Conservation (phyloP, 92 coral and sea anemone genomes). For the Meandrina meandrites region DNA sequence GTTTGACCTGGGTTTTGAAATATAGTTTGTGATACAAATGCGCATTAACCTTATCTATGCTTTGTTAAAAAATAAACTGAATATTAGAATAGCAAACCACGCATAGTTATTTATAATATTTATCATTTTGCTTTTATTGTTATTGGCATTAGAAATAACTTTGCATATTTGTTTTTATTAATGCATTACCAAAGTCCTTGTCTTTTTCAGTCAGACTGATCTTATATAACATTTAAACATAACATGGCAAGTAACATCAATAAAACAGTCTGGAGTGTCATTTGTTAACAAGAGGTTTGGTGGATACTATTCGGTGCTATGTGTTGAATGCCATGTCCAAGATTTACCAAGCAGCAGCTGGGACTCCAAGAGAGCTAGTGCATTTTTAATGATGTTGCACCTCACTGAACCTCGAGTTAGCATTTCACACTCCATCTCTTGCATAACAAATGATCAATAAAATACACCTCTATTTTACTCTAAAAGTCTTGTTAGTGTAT, state of each 20-base stretch:
- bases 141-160: not conserved
- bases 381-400: not conserved
- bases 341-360: not conserved
- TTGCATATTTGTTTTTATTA: not conserved
- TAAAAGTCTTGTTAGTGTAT: not conserved
- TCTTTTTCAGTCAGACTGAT: not conserved
- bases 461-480: not conserved
- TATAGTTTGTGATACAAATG: not conserved
- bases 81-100: too few relatives aligned
- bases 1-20: not conserved
- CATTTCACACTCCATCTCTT: not conserved
- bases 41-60: too few relatives aligned
- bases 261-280: not conserved
- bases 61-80: too few relatives aligned
- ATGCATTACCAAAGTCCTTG: not conserved
- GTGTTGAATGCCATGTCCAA: not conserved
- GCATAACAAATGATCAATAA: not conserved
- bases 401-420: not conserved
- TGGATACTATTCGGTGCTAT: not conserved
- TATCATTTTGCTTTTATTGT: slow-evolving; percentile 3
- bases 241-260: not conserved
- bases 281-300: not conserved
- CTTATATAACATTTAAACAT: not conserved
- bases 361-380: not conserved
- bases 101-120: not conserved